A percentile compares a stretch with the other conserved stretches of the same genome.
Conservation (phyloP, 2,113 vertebrate species). For the Apodemus speciosus region DNA sequence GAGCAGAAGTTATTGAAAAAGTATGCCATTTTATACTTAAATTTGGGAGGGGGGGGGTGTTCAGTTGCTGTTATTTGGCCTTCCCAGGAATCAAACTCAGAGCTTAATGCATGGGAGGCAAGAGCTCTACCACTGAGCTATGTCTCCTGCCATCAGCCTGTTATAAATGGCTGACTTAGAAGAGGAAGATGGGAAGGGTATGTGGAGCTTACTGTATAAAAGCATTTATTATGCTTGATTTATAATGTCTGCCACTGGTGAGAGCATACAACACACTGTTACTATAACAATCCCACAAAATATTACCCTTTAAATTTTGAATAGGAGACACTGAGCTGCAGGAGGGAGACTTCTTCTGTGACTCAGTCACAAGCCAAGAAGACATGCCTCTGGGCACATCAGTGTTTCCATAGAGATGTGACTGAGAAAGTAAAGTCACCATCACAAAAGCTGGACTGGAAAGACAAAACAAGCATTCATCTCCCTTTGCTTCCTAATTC, state of each 20-base stretch:
- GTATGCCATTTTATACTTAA: background rate
- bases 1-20: background rate
- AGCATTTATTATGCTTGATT: background rate
- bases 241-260: background rate
- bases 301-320: background rate
- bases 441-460: no score
- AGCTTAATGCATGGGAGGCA: background rate
- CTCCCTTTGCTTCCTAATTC: background rate
- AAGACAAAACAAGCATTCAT: no score
- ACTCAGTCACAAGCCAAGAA: background rate
- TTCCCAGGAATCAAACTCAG: background rate
- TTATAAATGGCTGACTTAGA: background rate
- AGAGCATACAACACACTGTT: background rate
- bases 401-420: background rate
- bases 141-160: background rate
- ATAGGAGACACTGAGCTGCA: background rate
- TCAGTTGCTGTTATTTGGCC: no score
- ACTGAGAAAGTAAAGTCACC: background rate
- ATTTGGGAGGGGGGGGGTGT: background rate
- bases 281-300: background rate
- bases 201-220: background rate
- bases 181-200: no score
- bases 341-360: background rate
- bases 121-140: no score
- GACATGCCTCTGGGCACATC: background rate